phyloP scores from a whole-genome alignment of 2,113 vertebrate species.

The Apaloderma vittatum region DNA sequence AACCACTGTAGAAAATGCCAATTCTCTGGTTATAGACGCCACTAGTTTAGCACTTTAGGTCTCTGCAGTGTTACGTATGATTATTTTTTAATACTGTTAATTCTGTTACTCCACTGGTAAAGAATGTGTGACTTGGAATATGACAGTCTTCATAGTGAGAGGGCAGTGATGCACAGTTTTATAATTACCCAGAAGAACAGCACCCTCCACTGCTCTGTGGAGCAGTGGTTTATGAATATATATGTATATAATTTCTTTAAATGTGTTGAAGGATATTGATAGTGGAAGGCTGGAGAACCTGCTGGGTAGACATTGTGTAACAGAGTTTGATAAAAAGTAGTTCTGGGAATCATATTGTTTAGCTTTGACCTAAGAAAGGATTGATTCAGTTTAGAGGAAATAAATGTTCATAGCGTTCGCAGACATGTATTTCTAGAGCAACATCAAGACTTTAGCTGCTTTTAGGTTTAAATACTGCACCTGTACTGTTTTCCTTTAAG shows the following conservation, averaged over 20 bases:
- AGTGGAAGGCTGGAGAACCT: not conserved
- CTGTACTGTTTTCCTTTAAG: not conserved
- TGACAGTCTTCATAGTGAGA: no score
- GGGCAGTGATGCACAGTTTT: slow-evolving; percentile 82
- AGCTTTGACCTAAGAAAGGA: not conserved
- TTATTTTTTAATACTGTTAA: slow-evolving; percentile 87
- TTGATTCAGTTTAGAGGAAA: not conserved
- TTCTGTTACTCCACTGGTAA: slow-evolving; percentile 78
- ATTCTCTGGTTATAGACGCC: slow-evolving; percentile 85
- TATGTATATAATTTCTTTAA: not conserved
- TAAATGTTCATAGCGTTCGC: not conserved
- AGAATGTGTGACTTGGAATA: no score
- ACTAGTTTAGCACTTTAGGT: slow-evolving; percentile 89
- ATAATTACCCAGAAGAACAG: slow-evolving; percentile 92
- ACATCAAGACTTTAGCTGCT: not conserved
- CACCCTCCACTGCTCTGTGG: slow-evolving; percentile 87
- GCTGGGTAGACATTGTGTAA: not conserved
- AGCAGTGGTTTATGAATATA: not conserved
- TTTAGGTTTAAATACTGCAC: not conserved
- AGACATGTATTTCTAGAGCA: not conserved
- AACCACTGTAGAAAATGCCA: slow-evolving; percentile 88
- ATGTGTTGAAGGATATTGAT: not conserved
- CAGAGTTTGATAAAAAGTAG: not conserved
- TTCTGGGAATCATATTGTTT: not conserved
- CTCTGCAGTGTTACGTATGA: slow-evolving; percentile 85